phyloP scores from a whole-genome alignment of 2,888 invertebrate species.

The Mythimna impura region DNA sequence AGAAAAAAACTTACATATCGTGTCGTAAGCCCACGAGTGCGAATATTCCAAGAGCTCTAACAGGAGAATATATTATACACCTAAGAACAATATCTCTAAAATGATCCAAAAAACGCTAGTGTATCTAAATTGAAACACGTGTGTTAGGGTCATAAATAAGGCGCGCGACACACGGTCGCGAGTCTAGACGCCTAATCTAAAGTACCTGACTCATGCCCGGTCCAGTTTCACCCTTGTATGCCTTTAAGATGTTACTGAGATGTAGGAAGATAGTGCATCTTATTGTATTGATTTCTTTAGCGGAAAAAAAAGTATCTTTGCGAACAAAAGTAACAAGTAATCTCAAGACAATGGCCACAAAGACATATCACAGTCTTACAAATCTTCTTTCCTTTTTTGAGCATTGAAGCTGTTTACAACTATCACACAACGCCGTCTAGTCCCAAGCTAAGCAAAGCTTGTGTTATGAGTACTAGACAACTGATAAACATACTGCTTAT shows the following conservation, averaged over 20 bases:
- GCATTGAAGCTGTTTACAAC: not conserved
- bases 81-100: slow-evolving; percentile 57
- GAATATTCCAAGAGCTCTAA: slow-evolving; percentile 8
- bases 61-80: slow-evolving; percentile 30
- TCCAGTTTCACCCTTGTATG: slow-evolving; percentile 62
- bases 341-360: too few species aligned
- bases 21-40: not conserved
- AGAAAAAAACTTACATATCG: not conserved
- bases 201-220: slow-evolving; percentile 76
- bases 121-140: slow-evolving; percentile 76
- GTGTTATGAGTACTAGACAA: too few species aligned
- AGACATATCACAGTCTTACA: too few species aligned
- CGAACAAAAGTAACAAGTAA: not conserved
- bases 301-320: not conserved
- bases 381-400: too few species aligned
- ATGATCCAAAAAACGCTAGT: slow-evolving; percentile 58
- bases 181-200: slow-evolving; percentile 79
- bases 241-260: slow-evolving; percentile 58
- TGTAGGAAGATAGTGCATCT: slow-evolving; percentile 39
- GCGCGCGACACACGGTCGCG: slow-evolving; percentile 60
- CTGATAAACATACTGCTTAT: too few species aligned
- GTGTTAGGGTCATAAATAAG: slow-evolving; percentile 74
- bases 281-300: not conserved
- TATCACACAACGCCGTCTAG: too few species aligned
- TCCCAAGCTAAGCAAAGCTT: too few species aligned